Evolutionary conservation across 2,888 invertebrate genomes (phyloP).

Genomic region (Syrista parreyssii): DNA sequence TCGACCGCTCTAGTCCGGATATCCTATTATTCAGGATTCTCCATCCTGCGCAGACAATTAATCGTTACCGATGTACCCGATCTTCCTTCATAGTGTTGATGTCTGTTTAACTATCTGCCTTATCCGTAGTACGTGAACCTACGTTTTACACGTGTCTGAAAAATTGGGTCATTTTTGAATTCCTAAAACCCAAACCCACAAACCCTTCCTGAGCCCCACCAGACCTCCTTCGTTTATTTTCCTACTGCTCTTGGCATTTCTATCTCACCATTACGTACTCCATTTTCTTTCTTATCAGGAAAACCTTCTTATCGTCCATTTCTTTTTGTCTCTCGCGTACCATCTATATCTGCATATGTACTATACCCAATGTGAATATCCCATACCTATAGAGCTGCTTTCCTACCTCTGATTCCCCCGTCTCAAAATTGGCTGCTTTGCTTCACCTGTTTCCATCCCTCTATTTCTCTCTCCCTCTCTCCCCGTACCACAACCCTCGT

Average conservation of each 20-base stretch:
- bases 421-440: no score
- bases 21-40: conserved; percentile 29
- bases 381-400: no score
- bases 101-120: background rate
- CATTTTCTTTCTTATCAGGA: conserved; percentile 1
- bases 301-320: conserved; percentile 5
- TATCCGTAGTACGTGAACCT: no score
- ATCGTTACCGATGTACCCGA: conserved; percentile 34
- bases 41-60: conserved; percentile 39
- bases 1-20: conserved; percentile 30
- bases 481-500: no score
- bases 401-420: no score
- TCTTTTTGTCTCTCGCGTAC: background rate
- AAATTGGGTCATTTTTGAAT: background rate
- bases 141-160: no score
- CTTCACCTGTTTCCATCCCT: no score
- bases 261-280: background rate
- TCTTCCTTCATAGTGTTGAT: background rate
- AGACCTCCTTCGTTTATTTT: background rate
- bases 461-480: no score
- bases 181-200: background rate
- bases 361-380: no score
- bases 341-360: no score
- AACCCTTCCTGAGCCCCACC: background rate
- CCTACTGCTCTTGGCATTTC: background rate